Percentiles rank a stretch among this genome's conserved stretches.
These are phyloP conservation scores for Hippocampus guttulatus DNA, from an alignment of 2,113 vertebrate genomes.

Conservation along the genomic window DNA sequence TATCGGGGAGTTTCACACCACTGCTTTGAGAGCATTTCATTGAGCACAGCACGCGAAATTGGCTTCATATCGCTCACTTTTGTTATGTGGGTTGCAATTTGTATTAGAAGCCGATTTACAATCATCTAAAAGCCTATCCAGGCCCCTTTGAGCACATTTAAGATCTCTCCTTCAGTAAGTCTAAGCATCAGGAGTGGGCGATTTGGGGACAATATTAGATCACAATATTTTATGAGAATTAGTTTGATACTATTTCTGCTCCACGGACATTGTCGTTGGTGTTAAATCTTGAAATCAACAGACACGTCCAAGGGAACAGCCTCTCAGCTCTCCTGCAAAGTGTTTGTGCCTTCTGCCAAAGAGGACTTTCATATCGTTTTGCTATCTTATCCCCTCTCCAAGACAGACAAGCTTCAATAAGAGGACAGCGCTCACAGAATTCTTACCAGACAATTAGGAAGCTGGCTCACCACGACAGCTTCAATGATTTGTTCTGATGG, in stretches of 20 bases:
- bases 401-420: slow-evolving; percentile 72
- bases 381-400: slow-evolving; percentile 71
- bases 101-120: background rate
- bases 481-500: slow-evolving; percentile 73
- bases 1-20: background rate
- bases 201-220: background rate
- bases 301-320: slow-evolving; percentile 73
- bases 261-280: background rate
- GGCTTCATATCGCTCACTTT: background rate
- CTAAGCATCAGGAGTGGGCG: background rate
- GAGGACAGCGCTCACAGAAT: slow-evolving; percentile 69
- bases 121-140: background rate
- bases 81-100: background rate
- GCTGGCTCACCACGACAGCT: slow-evolving; percentile 64
- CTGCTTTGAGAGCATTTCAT: background rate
- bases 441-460: slow-evolving; percentile 74
- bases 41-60: background rate
- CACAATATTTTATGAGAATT: background rate
- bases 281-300: slow-evolving; percentile 57
- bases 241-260: background rate
- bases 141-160: background rate
- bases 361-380: slow-evolving; percentile 74
- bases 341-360: slow-evolving; percentile 75
- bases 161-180: background rate
- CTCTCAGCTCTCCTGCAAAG: slow-evolving; percentile 70